These are phyloP conservation scores for Rhea americana DNA, from an alignment of 2,113 vertebrate species.

Conservation along the genomic window DNA sequence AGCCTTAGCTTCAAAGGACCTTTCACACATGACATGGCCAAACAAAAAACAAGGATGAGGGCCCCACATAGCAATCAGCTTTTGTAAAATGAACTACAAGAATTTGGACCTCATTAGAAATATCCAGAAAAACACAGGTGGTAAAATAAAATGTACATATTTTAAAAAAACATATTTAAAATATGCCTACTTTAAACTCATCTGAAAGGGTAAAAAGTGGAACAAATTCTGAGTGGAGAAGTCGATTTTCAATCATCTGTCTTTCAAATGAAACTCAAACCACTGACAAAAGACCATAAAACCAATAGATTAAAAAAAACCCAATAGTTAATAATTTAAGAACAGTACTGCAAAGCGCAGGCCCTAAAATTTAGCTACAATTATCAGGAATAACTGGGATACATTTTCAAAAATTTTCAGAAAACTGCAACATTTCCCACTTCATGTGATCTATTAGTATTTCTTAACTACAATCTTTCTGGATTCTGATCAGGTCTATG, in stretches of 20 bases:
- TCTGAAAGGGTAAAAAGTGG: background rate
- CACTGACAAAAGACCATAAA: background rate
- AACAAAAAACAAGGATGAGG: background rate
- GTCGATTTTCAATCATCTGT: background rate
- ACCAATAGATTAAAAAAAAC: background rate
- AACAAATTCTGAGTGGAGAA: background rate
- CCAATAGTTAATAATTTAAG: background rate
- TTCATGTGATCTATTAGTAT: background rate
- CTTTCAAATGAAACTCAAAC: background rate
- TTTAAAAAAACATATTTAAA: background rate
- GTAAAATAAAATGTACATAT: background rate
- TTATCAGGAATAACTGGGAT: background rate
- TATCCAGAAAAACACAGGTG: background rate
- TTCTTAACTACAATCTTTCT: background rate
- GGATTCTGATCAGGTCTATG: background rate
- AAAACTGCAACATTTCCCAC: background rate
- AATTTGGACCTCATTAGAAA: background rate
- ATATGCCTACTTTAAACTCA: background rate
- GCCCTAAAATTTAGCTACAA: background rate
- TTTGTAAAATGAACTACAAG: background rate
- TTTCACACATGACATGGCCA: rapidly evolving
- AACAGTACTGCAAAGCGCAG: background rate
- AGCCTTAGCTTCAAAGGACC: background rate
- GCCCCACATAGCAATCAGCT: background rate
- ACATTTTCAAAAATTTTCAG: background rate